Evolutionary conservation across 2,797 vertebrate genomes (phyloP), one percentile per base, ranked within the genome.

Genomic region (Protosalanx chinensis): DNA sequence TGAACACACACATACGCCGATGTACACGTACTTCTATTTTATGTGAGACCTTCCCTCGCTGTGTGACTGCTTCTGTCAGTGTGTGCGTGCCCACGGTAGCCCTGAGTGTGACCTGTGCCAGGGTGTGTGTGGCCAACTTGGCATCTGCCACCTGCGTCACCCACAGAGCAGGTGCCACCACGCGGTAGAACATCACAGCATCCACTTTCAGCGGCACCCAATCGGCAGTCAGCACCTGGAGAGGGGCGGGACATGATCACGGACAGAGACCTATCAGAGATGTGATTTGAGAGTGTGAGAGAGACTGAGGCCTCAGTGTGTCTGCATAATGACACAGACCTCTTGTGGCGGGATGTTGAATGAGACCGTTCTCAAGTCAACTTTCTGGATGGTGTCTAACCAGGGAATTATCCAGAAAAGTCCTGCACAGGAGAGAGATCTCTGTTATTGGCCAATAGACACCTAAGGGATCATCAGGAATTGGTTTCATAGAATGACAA

Each of bases 121-220:
- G 76, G 41, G 91, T 85, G 72, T 88, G 87, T 0, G 90, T 92
- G 64, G 92, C 91, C 72, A 76, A 51, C 72, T 83, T 67, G 29
- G 91, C 91, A 8, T 93, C 81, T 0, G 77, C 78, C 41, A 93
- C 91, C 8, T 83, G 89, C 0, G 84, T 91, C 75, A 93, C 91
- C 0, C 91, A 90, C 0, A 89, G 87, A 3, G 88, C 82, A 0
- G 93, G 92, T 0, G 91, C 91, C 16, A 92, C 83, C 67, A 93
- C 81, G 4, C 91, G 89, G 72, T 93, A 93, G 63, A 92, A 94
- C 79, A 94, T 87, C 0, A 93, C 89, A 0, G 88, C 93, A 3
- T 93, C 92, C 58, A 94, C 92, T 72, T 88, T 89, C 3, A 93
- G 89, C 0, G 92, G 90, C 37, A 92, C 91, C 0, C 90, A 92